Percentiles rank a stretch among this genome's conserved stretches.
Conservation (phyloP, 2,113 vertebrate species). For the Leptosomus discolor region DNA sequence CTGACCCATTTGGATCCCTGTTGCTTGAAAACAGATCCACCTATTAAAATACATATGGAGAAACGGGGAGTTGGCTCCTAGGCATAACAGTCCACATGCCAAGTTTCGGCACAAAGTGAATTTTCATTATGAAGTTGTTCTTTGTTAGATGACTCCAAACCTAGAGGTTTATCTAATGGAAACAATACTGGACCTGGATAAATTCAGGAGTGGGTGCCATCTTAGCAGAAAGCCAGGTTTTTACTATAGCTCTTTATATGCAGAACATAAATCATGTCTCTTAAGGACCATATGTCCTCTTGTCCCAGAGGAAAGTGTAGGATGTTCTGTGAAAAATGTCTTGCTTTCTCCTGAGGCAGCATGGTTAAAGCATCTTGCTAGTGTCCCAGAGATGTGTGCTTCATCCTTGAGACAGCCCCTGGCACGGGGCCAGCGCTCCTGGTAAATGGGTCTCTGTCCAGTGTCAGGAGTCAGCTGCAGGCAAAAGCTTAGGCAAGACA, state of each 20-base stretch:
- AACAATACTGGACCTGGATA: neutral
- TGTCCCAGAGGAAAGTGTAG: neutral
- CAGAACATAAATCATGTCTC: neutral
- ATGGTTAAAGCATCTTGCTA: neutral
- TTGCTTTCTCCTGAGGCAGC: neutral
- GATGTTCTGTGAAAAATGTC: neutral
- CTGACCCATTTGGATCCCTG: neutral
- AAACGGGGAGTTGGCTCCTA: neutral
- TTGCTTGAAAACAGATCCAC: neutral
- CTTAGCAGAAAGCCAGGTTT: neutral
- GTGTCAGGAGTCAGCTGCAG: neutral
- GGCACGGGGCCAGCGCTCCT: fast-evolving
- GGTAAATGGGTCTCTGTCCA: constrained; percentile 2
- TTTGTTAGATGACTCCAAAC: neutral
- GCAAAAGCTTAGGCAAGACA: neutral
- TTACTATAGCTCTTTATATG: neutral
- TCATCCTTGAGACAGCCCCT: neutral
- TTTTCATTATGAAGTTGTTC: constrained; percentile 10
- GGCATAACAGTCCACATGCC: neutral
- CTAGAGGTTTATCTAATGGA: neutral
- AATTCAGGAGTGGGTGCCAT: neutral
- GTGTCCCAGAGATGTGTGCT: neutral
- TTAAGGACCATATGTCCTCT: neutral
- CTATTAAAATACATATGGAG: neutral
- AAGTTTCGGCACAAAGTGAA: neutral